phyloP scores from a whole-genome alignment of 2,888 invertebrate genomes.

The Macrophya annulata region DNA sequence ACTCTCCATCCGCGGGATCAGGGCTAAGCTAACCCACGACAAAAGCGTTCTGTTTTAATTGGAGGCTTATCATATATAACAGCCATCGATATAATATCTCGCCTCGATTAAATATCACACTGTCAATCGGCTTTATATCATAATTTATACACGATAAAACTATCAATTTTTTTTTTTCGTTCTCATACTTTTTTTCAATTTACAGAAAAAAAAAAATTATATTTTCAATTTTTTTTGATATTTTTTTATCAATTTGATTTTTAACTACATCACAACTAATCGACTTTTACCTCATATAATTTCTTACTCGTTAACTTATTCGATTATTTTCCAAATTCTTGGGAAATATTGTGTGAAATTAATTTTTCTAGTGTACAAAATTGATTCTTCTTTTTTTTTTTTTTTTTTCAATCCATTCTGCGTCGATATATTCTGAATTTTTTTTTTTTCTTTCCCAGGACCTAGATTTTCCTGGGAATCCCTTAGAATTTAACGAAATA shows the following conservation, averaged over 20 bases:
- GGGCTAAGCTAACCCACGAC: slow-evolving; percentile 67
- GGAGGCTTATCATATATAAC: slow-evolving; percentile 63
- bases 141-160: not conserved
- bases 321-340: no score
- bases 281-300: no score
- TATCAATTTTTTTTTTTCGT: not conserved
- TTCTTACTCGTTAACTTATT: no score
- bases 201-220: no score
- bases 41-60: slow-evolving; percentile 71
- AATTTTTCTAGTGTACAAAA: no score
- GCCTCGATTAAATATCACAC: slow-evolving; percentile 67
- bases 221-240: no score
- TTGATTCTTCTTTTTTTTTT: not conserved
- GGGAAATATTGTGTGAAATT: not conserved
- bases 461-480: not conserved
- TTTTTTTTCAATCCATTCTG: not conserved
- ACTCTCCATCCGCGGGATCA: slow-evolving; percentile 30
- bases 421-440: not conserved
- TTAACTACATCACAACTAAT: no score
- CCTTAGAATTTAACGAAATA: slow-evolving; percentile 19
- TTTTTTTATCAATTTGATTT: no score
- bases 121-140: slow-evolving; percentile 59
- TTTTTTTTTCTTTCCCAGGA: slow-evolving; percentile 43
- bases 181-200: not conserved
- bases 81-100: slow-evolving; percentile 20